Evolutionary conservation across 2,113 vertebrate genomes (phyloP).

Genomic region (Psophia crepitans): DNA sequence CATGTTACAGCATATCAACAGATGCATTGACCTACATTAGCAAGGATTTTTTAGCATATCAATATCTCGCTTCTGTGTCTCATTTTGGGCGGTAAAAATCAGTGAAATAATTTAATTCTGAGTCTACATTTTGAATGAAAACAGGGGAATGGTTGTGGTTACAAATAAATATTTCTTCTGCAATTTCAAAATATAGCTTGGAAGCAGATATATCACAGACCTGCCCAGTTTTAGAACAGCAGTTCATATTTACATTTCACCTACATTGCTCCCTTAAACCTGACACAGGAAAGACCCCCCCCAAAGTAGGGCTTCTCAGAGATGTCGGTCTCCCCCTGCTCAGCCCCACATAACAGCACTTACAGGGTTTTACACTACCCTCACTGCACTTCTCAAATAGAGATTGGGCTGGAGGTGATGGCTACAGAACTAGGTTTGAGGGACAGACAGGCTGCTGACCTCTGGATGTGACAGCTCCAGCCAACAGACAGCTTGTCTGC

Average conservation of each 20-base stretch:
- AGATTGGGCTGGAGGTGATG: not conserved
- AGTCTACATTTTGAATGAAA: not conserved
- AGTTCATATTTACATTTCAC: not conserved
- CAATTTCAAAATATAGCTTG: not conserved
- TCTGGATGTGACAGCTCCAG: conserved; percentile 9
- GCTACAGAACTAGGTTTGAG: conserved; percentile 47
- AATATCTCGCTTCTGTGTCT: not conserved
- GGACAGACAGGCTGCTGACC: conserved; percentile 32
- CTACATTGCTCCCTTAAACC: not conserved
- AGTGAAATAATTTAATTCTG: not conserved
- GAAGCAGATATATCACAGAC: not conserved
- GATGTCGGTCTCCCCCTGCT: not conserved
- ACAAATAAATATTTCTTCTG: not conserved
- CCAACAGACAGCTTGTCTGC: not conserved
- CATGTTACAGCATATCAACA: not conserved
- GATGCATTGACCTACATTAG: not conserved
- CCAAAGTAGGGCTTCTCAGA: not conserved
- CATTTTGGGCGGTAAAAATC: not conserved
- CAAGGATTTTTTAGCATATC: not conserved
- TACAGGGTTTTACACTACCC: conserved; percentile 2
- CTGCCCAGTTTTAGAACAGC: not conserved
- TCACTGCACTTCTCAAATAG: conserved; percentile 13
- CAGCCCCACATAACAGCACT: not conserved
- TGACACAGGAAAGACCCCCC: not conserved
- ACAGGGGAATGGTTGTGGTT: not conserved